Base-by-base conservation (phyloP, 2,797 vertebrate genomes). In the Anniella stebbinsi region DNA sequence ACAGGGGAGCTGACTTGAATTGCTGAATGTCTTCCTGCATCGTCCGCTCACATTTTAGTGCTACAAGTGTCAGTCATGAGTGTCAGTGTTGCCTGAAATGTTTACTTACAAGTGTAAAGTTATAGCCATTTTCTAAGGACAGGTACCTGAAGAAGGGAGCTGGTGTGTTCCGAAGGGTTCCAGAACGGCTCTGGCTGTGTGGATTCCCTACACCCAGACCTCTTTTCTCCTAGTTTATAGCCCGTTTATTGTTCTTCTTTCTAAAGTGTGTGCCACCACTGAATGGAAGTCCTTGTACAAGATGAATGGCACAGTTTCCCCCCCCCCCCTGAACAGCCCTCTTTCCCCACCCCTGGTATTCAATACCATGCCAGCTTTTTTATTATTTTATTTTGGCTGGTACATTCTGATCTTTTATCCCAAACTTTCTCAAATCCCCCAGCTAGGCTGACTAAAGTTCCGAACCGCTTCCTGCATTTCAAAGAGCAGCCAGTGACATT, bases 231-330 rank as follows among this genome's bases (percentile, higher is more conserved):
- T 13, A 6, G 0, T 4, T 66, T 7, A 30, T 0, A 88, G 45
- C 54, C 80, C 84, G 23, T 66, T 67, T 23, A 70, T 75, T 48
- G 1, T 45, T 11, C 33, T 13, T 83, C 30, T 70, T 93, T 33
- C 51, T 23, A 0, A 2, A n/a, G 72, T 38, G 73, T 0, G 0
- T 87, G 48, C 7, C 0, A 28, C 10, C 23, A 2, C 41, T 48
- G 78, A 85, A n/a, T 0, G 4, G 78, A 41, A 48, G 84, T 45
- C 4, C 10, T 88, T 81, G 76, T 73, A 60, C 5, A 66, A 88
- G 2, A 78, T 87, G 76, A 8, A 17, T 4, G 80, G 73, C 28
- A 78, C 48, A 18, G 25, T 30, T 63, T 83, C 17, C 36, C 23
- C 12, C 70, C 28, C 10, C 0, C 0, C 0, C 0, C 33, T 70